A percentile compares a stretch with the other conserved stretches of the same genome.
phyloP scores from a whole-genome alignment of 2,113 vertebrate genomes.

The Melierax canorus region DNA sequence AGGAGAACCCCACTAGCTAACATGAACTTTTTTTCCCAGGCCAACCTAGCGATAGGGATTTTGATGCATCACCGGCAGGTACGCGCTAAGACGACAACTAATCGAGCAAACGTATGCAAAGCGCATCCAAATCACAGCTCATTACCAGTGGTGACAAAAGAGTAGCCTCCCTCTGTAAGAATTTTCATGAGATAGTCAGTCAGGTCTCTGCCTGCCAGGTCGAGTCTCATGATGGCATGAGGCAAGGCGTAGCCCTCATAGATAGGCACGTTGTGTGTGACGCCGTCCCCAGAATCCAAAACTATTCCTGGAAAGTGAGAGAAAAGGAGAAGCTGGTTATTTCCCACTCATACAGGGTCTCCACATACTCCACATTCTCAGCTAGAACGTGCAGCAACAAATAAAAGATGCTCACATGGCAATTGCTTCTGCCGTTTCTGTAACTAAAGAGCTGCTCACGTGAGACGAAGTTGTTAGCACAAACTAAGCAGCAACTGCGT shows the following conservation, averaged over 20 bases:
- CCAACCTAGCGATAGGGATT: background rate
- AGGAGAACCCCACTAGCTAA: background rate
- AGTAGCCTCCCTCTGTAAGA: conserved; percentile 43
- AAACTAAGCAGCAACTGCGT: background rate
- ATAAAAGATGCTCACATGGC: background rate
- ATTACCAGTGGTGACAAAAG: conserved; percentile 42
- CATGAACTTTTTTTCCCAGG: background rate
- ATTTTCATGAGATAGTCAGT: conserved; percentile 55
- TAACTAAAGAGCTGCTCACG: background rate
- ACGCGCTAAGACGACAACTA: background rate
- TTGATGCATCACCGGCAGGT: background rate
- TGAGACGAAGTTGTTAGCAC: background rate
- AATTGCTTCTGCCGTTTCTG: background rate
- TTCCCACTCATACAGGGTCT: background rate
- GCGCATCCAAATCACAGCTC: background rate
- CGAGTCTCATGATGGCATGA: conserved; percentile 43
- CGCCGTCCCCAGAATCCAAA: conserved; percentile 32
- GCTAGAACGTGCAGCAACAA: background rate
- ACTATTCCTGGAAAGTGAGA: conserved; percentile 27
- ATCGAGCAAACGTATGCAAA: background rate
- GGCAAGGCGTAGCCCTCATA: conserved; percentile 51
- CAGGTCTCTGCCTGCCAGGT: conserved; percentile 35
- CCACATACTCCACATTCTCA: background rate
- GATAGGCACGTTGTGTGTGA: conserved; percentile 38
- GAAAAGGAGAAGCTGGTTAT: background rate